phyloP scores from a whole-genome alignment of 2,888 invertebrate genomes.

The Pegoplata infirma region DNA sequence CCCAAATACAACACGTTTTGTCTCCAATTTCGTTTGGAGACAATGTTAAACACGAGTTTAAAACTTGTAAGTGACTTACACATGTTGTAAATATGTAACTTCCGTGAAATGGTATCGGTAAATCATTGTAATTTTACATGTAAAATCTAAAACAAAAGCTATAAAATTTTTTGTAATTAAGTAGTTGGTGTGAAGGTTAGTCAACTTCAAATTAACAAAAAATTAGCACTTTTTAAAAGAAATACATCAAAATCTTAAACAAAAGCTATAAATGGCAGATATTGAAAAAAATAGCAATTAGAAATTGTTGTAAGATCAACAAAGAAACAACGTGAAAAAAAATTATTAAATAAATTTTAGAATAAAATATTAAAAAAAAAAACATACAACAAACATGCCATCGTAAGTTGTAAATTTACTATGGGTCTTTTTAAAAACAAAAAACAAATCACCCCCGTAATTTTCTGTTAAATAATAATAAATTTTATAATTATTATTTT shows the following conservation, averaged over 20 bases:
- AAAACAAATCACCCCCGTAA: background rate
- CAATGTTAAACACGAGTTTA: too few relatives aligned
- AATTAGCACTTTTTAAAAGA: constrained; percentile 39
- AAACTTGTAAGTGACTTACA: too few relatives aligned
- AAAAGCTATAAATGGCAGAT: constrained; percentile 39
- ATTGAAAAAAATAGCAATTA: background rate
- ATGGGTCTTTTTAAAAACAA: constrained; percentile 13
- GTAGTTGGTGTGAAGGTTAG: constrained; percentile 42
- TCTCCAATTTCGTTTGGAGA: too few relatives aligned
- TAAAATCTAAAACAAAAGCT: too few relatives aligned
- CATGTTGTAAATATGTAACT: too few relatives aligned
- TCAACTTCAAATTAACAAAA: background rate
- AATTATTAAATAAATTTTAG: background rate
- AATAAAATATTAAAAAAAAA: background rate
- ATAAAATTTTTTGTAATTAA: too few relatives aligned
- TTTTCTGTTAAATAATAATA: background rate
- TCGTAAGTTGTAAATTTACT: constrained; percentile 41
- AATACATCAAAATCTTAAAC: background rate
- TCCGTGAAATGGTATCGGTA: too few relatives aligned
- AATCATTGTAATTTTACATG: too few relatives aligned
- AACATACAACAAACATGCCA: constrained; percentile 13
- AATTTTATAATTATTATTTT: background rate
- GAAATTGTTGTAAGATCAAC: constrained; percentile 6
- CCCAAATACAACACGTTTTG: too few relatives aligned
- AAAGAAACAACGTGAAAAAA: background rate